Percentiles rank a stretch among this genome's conserved stretches.
phyloP scores from a whole-genome alignment of 2,797 vertebrate species.

The Enteromius radiatus region DNA sequence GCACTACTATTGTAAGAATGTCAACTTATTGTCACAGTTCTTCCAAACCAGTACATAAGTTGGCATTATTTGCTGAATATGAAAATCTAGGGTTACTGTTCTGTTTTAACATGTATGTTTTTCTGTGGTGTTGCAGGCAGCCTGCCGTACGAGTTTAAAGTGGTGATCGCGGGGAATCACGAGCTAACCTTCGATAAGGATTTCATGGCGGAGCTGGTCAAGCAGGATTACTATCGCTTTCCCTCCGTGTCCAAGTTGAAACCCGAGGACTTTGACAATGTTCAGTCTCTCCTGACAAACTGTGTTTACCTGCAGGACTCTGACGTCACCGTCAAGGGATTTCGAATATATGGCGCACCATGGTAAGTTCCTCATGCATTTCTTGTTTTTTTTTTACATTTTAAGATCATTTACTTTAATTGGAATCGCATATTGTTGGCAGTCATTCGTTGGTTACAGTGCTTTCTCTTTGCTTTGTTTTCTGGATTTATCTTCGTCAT shows the following conservation, averaged over 20 bases:
- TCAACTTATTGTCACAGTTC: background rate
- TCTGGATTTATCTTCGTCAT: background rate
- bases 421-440: background rate
- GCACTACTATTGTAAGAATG: background rate
- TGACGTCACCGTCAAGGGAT: slow-evolving; percentile 97
- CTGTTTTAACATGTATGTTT: background rate
- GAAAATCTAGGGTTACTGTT: background rate
- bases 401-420: background rate
- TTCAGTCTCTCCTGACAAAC: slow-evolving; percentile 97
- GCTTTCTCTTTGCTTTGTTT: background rate
- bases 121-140: slow-evolving; percentile 77
- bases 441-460: background rate
- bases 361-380: slow-evolving; percentile 82
- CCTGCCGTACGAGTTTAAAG: slow-evolving; percentile 97
- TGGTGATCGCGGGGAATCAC: slow-evolving; percentile 98
- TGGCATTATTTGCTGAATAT: background rate
- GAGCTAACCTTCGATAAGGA: slow-evolving; percentile 99
- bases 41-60: background rate
- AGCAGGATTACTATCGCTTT: slow-evolving; percentile 99
- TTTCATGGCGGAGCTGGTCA: slow-evolving; percentile 99
- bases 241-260: slow-evolving; percentile 99
- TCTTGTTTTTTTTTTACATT: background rate
- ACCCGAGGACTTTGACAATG: slow-evolving; percentile 99
- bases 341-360: slow-evolving; percentile 96
- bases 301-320: slow-evolving; percentile 99